These are phyloP conservation scores for Meta bourneti DNA, from an alignment of 2,888 invertebrate species.

Conservation along the genomic window DNA sequence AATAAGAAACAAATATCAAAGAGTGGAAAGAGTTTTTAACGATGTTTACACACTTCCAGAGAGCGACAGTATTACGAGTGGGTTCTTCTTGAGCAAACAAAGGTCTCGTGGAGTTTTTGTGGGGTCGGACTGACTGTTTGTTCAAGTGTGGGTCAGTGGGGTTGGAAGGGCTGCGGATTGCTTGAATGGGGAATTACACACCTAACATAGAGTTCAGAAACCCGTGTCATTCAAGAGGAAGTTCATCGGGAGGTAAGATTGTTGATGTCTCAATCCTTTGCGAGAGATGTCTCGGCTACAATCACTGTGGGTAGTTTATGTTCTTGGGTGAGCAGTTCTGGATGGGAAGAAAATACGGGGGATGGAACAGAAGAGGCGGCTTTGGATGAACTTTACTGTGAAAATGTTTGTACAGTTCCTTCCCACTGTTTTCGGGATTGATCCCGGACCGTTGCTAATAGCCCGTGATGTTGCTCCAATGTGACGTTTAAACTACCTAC, in stretches of 20 bases:
- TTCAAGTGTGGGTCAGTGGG: constrained; percentile 70
- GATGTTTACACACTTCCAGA: constrained; percentile 58
- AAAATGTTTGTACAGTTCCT: too few relatives aligned
- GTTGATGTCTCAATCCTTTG: constrained; percentile 56
- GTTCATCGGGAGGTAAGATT: constrained; percentile 19
- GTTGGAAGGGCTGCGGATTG: neutral
- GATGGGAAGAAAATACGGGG: too few relatives aligned
- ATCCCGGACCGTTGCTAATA: too few relatives aligned
- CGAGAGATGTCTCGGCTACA: constrained; percentile 14
- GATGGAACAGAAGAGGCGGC: too few relatives aligned
- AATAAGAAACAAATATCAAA: neutral
- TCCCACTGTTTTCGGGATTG: too few relatives aligned
- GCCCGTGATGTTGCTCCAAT: too few relatives aligned
- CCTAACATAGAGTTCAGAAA: constrained; percentile 39
- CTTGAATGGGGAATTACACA: constrained; percentile 61
- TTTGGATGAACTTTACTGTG: too few relatives aligned
- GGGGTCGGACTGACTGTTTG: constrained; percentile 50
- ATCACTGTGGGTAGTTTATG: neutral
- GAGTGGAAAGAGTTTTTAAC: constrained; percentile 50
- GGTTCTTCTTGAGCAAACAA: constrained; percentile 50
- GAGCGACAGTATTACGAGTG: constrained; percentile 14
- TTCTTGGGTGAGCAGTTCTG: neutral
- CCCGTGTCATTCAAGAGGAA: constrained; percentile 42
- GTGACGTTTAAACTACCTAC: too few relatives aligned
- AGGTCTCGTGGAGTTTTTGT: constrained; percentile 7